These are phyloP conservation scores for Steinernema khuongi DNA, from an alignment of 1,140 invertebrate species.

Conservation along the genomic window DNA sequence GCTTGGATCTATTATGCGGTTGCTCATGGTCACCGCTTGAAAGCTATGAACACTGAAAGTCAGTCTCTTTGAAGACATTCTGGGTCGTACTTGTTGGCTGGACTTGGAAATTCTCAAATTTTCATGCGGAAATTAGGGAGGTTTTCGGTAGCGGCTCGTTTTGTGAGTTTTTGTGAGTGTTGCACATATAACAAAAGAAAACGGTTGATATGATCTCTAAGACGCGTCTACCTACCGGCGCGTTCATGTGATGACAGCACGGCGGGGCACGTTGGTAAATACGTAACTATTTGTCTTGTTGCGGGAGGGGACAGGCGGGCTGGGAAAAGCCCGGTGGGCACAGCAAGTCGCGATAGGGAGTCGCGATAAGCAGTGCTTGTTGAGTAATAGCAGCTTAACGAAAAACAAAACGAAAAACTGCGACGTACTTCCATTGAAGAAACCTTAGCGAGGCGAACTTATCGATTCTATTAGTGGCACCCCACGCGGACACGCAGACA, in stretches of 20 bases:
- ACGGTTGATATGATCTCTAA: conserved; percentile 1
- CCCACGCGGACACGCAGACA: not conserved
- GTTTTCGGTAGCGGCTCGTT: not conserved
- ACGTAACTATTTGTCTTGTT: not conserved
- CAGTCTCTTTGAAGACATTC: too few species aligned
- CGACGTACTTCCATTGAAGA: not conserved
- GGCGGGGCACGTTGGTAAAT: not conserved
- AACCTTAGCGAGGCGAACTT: not conserved
- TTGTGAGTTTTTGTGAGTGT: not conserved
- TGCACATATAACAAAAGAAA: not conserved
- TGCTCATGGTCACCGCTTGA: too few species aligned
- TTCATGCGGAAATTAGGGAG: not conserved
- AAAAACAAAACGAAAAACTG: not conserved
- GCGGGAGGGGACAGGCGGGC: not conserved
- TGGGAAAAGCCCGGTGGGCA: too few species aligned
- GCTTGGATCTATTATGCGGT: too few species aligned
- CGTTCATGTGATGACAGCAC: not conserved
- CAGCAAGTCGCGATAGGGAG: too few species aligned
- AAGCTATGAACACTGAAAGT: too few species aligned
- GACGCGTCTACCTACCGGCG: not conserved
- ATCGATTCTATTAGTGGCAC: conserved; percentile 14
- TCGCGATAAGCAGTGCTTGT: too few species aligned
- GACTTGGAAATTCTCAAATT: too few species aligned
- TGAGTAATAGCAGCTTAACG: too few species aligned
- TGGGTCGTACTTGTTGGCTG: too few species aligned